Base-by-base conservation (phyloP, 2,888 invertebrate genomes). In the Cephus pulcher region DNA sequence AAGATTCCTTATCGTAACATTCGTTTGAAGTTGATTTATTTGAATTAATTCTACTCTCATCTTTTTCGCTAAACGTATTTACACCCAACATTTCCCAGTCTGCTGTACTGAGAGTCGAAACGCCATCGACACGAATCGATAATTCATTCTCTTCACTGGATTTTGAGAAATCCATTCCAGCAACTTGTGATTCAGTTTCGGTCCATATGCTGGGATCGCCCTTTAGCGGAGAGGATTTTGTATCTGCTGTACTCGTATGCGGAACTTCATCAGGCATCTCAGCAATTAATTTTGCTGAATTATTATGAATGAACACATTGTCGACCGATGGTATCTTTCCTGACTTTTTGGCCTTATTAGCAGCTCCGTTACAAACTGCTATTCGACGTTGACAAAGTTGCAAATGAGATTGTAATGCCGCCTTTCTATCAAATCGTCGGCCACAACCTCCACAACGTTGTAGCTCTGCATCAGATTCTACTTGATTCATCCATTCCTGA, bases 381-480 rank as follows among this genome's bases (percentile, higher is more conserved):
- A 92, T 91, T 73, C 94, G 92, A 81, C 94, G 94, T 81, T 92
- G 93, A 89, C 96, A 96, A 78, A 94, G 94, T 88, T 95, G 94
- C 69, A 95, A 93, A 92, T 96, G 96, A 33, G 96, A 94, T 11
- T 94, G 94, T 4, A 96, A 92, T 3, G 96, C 96, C 15, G 95
- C 96, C 82, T 94, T 94, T 0, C 95, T 93, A 88, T 96, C 96
- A 88, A 96, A 96, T 79, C 94, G 93, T 83, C 95, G 94, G 0
- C 95, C 95, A 89, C 96, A 96, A 0, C 94, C 94, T 33, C 94
- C 94, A 88, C 95, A 94, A 88, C 93, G 94, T 88, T 84, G 95
- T 92, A 94, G 88, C 83, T 94, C 94, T 15, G 93, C 92, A 84
- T 94, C 94, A 12, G 93, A 92, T 86, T 95, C 95, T 84, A 95